These are phyloP conservation scores for Hypolimnas misippus DNA, from an alignment of 2,888 invertebrate genomes.

Conservation along the genomic window DNA sequence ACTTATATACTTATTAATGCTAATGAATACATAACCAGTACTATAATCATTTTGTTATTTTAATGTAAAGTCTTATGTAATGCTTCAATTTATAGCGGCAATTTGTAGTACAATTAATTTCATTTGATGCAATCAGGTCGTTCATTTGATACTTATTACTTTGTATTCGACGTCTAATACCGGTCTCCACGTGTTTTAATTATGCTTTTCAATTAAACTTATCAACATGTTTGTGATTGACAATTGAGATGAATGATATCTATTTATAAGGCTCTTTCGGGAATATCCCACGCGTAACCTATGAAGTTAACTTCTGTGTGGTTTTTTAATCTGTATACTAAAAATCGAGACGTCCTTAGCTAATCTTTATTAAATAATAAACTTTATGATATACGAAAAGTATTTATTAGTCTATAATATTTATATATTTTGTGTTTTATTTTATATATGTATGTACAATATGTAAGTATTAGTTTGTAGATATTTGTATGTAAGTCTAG, in stretches of 20 bases:
- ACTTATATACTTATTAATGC: background rate
- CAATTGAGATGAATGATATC: background rate
- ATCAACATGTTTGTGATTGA: no score
- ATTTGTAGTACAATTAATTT: slow-evolving; percentile 35
- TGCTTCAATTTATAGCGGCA: slow-evolving; percentile 12
- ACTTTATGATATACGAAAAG: no score
- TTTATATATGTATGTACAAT: no score
- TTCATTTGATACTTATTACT: slow-evolving; percentile 28
- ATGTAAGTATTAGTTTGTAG: no score
- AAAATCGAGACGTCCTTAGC: no score
- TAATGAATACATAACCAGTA: background rate
- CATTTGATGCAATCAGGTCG: slow-evolving; percentile 26
- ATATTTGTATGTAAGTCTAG: no score
- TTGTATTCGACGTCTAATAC: background rate
- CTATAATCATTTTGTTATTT: background rate
- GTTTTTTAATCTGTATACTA: no score
- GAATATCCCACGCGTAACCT: no score
- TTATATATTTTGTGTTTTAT: no score
- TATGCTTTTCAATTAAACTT: background rate
- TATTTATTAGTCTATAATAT: no score
- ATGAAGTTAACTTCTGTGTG: no score
- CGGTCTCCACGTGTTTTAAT: slow-evolving; percentile 5
- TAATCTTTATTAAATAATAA: no score
- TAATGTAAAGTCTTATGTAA: slow-evolving; percentile 8
- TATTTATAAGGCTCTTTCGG: background rate